A percentile compares a stretch with the other conserved stretches of the same genome.
Evolutionary conservation across 2,797 vertebrate species (phyloP).

Genomic region (Anolis apletophallus): DNA sequence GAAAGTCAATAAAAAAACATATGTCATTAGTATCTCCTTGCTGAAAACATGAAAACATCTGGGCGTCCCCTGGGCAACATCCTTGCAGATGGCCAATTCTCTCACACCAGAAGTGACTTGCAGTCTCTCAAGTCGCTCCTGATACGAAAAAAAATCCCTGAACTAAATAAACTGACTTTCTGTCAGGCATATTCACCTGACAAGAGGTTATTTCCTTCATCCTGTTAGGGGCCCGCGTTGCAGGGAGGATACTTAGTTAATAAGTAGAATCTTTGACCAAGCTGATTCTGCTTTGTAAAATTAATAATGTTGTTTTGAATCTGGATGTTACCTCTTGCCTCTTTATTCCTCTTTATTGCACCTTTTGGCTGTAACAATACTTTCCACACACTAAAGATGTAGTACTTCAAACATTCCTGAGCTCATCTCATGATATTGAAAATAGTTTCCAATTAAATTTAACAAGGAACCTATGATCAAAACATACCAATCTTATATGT

Average conservation of each 20-base stretch:
- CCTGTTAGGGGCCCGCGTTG: background rate
- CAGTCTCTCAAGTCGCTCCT: no score
- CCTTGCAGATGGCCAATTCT: no score
- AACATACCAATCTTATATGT: background rate
- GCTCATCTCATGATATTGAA: background rate
- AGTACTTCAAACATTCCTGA: background rate
- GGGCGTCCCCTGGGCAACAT: no score
- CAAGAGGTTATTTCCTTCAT: background rate
- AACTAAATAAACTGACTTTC: background rate
- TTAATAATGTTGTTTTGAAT: background rate
- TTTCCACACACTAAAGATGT: background rate
- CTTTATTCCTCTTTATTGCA: background rate
- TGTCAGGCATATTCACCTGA: background rate
- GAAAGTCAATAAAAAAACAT: no score
- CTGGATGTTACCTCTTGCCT: background rate
- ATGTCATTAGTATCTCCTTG: no score
- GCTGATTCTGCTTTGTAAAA: background rate
- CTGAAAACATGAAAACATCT: no score
- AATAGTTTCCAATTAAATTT: background rate
- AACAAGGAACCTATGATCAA: conserved; percentile 4
- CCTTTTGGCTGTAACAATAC: background rate
- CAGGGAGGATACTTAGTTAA: background rate
- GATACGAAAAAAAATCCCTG: no score
- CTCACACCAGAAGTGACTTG: no score
- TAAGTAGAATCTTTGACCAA: background rate